Base-by-base conservation (phyloP, 2,888 invertebrate species). In the Ferdinandea cuprea region DNA sequence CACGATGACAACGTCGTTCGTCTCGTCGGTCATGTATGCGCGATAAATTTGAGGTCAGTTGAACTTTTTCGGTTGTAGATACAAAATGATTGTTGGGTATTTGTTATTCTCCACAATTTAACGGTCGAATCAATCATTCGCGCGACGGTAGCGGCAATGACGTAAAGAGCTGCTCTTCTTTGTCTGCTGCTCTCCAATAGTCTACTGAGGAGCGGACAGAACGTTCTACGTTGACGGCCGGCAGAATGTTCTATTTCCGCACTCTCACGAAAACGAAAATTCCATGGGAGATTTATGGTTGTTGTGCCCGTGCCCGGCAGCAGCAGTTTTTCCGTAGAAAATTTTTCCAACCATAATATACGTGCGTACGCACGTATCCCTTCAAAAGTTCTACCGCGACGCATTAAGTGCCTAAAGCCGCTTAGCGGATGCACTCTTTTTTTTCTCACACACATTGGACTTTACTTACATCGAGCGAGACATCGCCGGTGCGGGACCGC, bases 211-310 rank as follows among this genome's bases (percentile, higher is more conserved):
- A 80, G 66, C 56, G 17, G 19, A 44, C 50, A 15, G 56, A 74
- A 48, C 15, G 40, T 59, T 77, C 72, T 72, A 56, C 56, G 44
- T 61, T 25, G 50, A 56, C 68, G 71, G 46, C 66, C 59, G 40
- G 61, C 81, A 54, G 52, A 66, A 40, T 66, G 77, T 78, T 83
- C 83, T 83, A 83, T 83, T 83, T 83, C 83, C 83, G 72, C 83
- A 80, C 68, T 74, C 59, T n/a, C n/a, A n/a, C n/a, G n/a, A n/a
- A n/a, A n/a, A 72, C 59, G 28, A 68, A 79, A 50, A 44, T 73
- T 66, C 46, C 54, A 73, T 52, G 13, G 15, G 40, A 28, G 48
- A 71, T 30, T 50, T 71, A 58, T 69, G 58, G 61, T 42, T 32
- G 25, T 28, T n/a, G n/a, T n/a, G n/a, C n/a, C n/a, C n/a, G n/a